Evolutionary conservation across 2,888 invertebrate species (phyloP).

Genomic region (Ichneumon xanthorius): DNA sequence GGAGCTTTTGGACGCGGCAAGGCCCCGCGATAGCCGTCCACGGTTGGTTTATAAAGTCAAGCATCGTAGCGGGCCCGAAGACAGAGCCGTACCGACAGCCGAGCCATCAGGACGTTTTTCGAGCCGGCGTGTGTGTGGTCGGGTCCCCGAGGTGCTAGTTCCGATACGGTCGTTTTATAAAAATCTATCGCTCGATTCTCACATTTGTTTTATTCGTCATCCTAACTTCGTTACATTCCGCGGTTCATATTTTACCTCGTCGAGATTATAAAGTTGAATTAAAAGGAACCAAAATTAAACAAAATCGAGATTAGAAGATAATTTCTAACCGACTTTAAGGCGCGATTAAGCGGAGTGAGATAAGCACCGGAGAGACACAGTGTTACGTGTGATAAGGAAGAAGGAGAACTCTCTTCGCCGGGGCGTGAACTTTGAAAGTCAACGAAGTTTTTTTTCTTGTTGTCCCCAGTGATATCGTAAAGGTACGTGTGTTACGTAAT

Average conservation of each 20-base stretch:
- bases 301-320: background rate
- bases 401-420: slow-evolving; percentile 17
- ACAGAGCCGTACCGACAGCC: slow-evolving; percentile 84
- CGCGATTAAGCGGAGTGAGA: slow-evolving; percentile 52
- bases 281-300: background rate
- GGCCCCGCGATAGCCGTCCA: slow-evolving; percentile 75
- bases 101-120: slow-evolving; percentile 80
- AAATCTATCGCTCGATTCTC: background rate
- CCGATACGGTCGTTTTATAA: slow-evolving; percentile 22
- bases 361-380: slow-evolving; percentile 22
- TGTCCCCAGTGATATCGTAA: slow-evolving; percentile 73
- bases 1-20: slow-evolving; percentile 72
- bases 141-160: slow-evolving; percentile 66
- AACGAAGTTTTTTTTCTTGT: slow-evolving; percentile 58
- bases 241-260: background rate
- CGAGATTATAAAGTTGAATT: background rate
- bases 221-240: background rate
- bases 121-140: slow-evolving; percentile 76
- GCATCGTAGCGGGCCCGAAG: slow-evolving; percentile 81
- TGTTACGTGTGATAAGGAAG: slow-evolving; percentile 56
- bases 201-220: background rate
- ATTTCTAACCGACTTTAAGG: background rate
- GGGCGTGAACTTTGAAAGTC: background rate
- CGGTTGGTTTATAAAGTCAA: slow-evolving; percentile 84
- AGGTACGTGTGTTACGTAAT: slow-evolving; percentile 74